Percentiles rank a stretch among this genome's conserved stretches.
phyloP scores from a whole-genome alignment of 1,140 invertebrate genomes.

The Matsumurasca onukii region DNA sequence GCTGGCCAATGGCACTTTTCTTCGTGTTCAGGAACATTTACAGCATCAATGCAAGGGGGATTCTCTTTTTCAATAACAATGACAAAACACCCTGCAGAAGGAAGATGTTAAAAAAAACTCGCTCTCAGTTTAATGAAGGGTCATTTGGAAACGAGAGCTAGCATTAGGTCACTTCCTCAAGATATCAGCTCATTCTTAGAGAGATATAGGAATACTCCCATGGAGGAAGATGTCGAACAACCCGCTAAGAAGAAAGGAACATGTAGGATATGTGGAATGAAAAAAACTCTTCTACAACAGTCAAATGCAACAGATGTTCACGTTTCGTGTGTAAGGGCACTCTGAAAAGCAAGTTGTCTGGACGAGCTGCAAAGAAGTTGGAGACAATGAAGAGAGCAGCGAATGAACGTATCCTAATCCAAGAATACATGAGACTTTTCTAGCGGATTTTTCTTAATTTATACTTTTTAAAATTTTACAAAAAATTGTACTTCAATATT shows the following conservation, averaged over 20 bases:
- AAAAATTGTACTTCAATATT: too few relatives aligned
- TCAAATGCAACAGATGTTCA: constrained; percentile 26
- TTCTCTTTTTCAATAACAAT: constrained; percentile 6
- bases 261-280: constrained; percentile 12
- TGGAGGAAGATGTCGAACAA: neutral
- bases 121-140: constrained; percentile 17
- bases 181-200: constrained; percentile 8
- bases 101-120: constrained; percentile 27
- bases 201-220: neutral
- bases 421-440: too few relatives aligned
- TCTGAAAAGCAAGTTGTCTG: too few relatives aligned
- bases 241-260: constrained; percentile 16
- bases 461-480: too few relatives aligned
- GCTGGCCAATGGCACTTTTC: constrained; percentile 44
- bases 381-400: too few relatives aligned
- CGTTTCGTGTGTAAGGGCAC: too few relatives aligned
- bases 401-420: too few relatives aligned
- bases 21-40: constrained; percentile 42
- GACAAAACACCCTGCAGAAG: constrained; percentile 14
- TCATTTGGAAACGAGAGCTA: neutral
- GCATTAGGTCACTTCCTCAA: constrained; percentile 5
- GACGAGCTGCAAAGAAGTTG: too few relatives aligned
- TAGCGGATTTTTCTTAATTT: too few relatives aligned
- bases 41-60: constrained; percentile 34
- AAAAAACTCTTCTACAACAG: neutral